Conservation (phyloP, 1,140 invertebrate species). For the Pachypeltis micranthus region DNA sequence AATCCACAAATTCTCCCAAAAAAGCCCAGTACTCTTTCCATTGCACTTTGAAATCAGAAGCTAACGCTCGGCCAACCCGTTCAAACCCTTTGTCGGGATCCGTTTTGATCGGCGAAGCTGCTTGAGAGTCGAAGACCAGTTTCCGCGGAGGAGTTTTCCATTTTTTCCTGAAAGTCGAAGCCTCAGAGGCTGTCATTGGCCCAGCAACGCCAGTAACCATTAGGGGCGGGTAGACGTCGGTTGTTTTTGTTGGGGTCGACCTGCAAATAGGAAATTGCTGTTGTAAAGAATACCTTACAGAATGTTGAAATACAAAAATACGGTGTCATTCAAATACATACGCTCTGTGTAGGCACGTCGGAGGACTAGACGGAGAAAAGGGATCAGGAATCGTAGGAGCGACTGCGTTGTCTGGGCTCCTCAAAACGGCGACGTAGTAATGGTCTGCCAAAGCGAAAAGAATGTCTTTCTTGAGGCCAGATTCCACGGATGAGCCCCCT, state of each 20-base stretch:
- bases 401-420: constrained; percentile 60
- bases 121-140: not conserved
- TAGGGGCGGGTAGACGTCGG: constrained; percentile 41
- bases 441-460: constrained; percentile 49
- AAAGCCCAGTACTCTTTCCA: constrained; percentile 91
- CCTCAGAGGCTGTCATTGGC: constrained; percentile 65
- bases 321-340: no score
- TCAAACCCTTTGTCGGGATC: constrained; percentile 73
- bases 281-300: not conserved
- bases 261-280: constrained; percentile 8
- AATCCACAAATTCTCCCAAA: constrained; percentile 62
- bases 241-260: constrained; percentile 32
- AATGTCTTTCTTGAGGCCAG: constrained; percentile 39
- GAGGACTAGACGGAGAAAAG: constrained; percentile 52
- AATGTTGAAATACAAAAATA: no score
- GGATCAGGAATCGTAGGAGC: constrained; percentile 49
- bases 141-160: constrained; percentile 67
- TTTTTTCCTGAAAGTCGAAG: constrained; percentile 55
- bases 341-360: constrained; percentile 28
- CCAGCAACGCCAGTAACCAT: constrained; percentile 68
- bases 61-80: constrained; percentile 47
- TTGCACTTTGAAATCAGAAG: constrained; percentile 56
- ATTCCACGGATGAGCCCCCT: not conserved
- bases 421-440: constrained; percentile 73
- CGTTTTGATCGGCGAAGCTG: constrained; percentile 17